These are phyloP conservation scores for Cephus runcator DNA, from an alignment of 2,888 invertebrate genomes.

Conservation along the genomic window DNA sequence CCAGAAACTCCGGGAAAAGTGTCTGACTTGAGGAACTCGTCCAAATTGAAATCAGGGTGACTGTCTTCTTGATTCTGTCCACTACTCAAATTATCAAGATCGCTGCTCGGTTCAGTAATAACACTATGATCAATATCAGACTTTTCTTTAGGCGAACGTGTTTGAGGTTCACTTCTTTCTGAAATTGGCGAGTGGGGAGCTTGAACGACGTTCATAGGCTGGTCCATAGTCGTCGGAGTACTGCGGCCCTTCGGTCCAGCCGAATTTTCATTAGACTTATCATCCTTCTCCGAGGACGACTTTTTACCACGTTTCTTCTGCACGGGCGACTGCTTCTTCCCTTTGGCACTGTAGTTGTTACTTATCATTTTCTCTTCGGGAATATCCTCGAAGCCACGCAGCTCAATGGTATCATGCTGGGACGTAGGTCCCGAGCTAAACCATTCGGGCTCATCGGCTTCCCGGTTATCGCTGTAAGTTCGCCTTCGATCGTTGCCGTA, in stretches of 20 bases:
- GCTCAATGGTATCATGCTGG: constrained; percentile 91
- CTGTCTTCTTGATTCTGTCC: constrained; percentile 36
- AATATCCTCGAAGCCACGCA: constrained; percentile 88
- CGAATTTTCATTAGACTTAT: constrained; percentile 40
- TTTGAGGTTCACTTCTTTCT: constrained; percentile 49
- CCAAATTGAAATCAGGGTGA: constrained; percentile 77
- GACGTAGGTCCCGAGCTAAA: constrained; percentile 90
- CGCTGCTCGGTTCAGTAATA: constrained; percentile 38
- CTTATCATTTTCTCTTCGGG: constrained; percentile 64
- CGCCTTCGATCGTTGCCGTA: constrained; percentile 71
- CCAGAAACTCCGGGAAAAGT: constrained; percentile 80
- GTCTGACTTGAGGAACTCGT: constrained; percentile 86
- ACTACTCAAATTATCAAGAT: constrained; percentile 32
- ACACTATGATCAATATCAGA: constrained; percentile 31
- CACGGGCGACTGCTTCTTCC: constrained; percentile 64
- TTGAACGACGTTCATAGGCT: constrained; percentile 45
- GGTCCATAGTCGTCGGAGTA: constrained; percentile 62
- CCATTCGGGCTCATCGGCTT: constrained; percentile 90
- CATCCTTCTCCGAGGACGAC: constrained; percentile 61
- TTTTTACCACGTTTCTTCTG: constrained; percentile 66
- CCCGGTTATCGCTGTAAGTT: constrained; percentile 66
- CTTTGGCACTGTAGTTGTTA: constrained; percentile 37
- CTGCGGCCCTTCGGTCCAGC: constrained; percentile 58
- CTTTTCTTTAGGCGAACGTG: constrained; percentile 38
- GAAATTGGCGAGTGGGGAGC: constrained; percentile 61